Conservation (phyloP, 2,113 vertebrate species). For the Daboia siamensis region DNA sequence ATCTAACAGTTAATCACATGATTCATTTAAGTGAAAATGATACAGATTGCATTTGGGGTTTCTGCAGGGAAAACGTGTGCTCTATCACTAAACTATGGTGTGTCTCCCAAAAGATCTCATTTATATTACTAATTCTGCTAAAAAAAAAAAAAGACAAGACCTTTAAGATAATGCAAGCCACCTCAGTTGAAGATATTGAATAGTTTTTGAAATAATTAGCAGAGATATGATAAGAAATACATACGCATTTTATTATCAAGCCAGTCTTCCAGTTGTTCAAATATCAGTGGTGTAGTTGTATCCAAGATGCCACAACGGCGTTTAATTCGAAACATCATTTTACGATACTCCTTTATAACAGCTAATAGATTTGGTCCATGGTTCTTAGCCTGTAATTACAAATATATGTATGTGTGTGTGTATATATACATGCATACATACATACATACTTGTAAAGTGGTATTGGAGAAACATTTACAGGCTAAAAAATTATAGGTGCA, state of each 20-base stretch:
- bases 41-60: not conserved
- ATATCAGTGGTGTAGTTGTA: conserved; percentile 34
- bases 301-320: conserved; percentile 41
- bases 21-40: not conserved
- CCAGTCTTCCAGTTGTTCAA: conserved; percentile 57
- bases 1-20: not conserved
- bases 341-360: conserved; percentile 40
- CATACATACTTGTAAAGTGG: not conserved
- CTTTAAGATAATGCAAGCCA: not conserved
- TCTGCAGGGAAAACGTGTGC: not conserved
- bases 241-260: conserved; percentile 62
- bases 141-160: not conserved
- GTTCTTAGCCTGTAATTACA: conserved; percentile 44
- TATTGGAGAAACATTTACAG: not conserved
- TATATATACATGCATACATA: no score
- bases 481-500: not conserved
- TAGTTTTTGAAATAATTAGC: not conserved
- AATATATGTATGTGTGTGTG: not conserved
- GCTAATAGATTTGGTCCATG: conserved; percentile 39
- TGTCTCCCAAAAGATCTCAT: not conserved
- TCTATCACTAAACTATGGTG: not conserved
- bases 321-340: conserved; percentile 36
- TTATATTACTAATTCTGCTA: not conserved
- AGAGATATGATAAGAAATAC: not conserved
- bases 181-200: not conserved